Evolutionary conservation across 2,888 invertebrate species (phyloP), one percentile per base, ranked within the genome.

Genomic region (Urechis unicinctus): DNA sequence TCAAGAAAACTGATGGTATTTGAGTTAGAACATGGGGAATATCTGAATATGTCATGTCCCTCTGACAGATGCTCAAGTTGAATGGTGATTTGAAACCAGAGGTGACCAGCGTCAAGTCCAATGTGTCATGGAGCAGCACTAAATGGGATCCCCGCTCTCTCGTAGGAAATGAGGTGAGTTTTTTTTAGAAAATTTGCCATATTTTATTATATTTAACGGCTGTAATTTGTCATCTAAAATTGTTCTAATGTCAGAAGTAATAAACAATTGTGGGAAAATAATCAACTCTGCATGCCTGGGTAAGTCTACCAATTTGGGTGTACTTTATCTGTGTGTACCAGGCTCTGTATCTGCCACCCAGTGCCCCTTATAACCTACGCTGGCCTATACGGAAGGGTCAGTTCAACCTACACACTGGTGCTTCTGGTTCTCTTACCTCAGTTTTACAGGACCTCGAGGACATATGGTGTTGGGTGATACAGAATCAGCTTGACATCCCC

Each of bases 301-400:
- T 26, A 3, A 30, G 1, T 46, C 6, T 17, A n/a, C 45, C 45
- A 13, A n/a, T 13, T n/a, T n/a, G n/a, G n/a, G n/a, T n/a, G n/a
- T 5, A 5, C 25, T n/a, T 6, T 50, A 48, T 48, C 22, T 22
- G 22, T 30, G 5, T 29, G 28, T 36, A 9, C 45, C 63, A 83
- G 82, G 82, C 86, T 57, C 69, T 90, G 17, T 83, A 70, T 54
- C 54, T 75, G 17, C 63, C 68, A 46, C 71, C 74, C 1, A 53
- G 59, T 24, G 70, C 86, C 53, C 83, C 85, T 46, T 95, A 88
- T 70, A 91, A 91, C 72, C 81, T 95, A 56, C 91, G 92, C 75
- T 95, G 93, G 79, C 95, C 95, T 0, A 88, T 91, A 69, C 83
- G 84, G 70, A 82, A 91, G 66, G 95, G 95, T 0, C 89, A 90